Evolutionary conservation across 92 coral and sea anemone genomes (phyloP).

Genomic region (Galaxea fascicularis): DNA sequence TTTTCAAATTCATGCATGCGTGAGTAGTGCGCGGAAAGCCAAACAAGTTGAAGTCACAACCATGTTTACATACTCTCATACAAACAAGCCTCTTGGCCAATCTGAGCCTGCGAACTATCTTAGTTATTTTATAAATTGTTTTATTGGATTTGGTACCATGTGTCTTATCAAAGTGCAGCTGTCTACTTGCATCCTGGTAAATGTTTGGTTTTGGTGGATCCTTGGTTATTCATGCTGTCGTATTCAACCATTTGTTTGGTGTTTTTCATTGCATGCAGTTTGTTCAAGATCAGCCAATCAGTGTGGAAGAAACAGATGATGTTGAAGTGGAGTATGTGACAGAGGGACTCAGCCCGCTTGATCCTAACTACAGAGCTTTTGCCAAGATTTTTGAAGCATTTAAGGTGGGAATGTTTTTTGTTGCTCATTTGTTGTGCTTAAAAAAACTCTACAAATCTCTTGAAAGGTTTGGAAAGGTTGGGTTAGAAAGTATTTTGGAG

Average conservation of each 20-base stretch:
- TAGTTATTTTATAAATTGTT: no score
- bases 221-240: background rate
- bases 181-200: background rate
- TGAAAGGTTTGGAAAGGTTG: no score
- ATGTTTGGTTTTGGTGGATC: background rate
- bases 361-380: constrained; percentile 96
- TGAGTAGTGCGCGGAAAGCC: no score
- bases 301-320: constrained; percentile 74
- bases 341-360: constrained; percentile 77
- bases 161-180: constrained; percentile 19
- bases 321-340: constrained; percentile 94
- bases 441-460: no score
- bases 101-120: no score
- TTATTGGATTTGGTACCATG: no score
- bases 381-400: constrained; percentile 96
- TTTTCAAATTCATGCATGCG: no score
- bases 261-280: background rate
- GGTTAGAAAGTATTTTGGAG: no score
- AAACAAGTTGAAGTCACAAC: no score
- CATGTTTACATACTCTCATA: no score
- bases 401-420: constrained; percentile 71
- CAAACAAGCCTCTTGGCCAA: no score
- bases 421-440: background rate
- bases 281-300: constrained; percentile 32
- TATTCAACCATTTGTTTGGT: background rate